Evolutionary conservation across 2,888 invertebrate genomes (phyloP), one percentile per base, ranked within the genome.

Genomic region (Eristalis intricaria): DNA sequence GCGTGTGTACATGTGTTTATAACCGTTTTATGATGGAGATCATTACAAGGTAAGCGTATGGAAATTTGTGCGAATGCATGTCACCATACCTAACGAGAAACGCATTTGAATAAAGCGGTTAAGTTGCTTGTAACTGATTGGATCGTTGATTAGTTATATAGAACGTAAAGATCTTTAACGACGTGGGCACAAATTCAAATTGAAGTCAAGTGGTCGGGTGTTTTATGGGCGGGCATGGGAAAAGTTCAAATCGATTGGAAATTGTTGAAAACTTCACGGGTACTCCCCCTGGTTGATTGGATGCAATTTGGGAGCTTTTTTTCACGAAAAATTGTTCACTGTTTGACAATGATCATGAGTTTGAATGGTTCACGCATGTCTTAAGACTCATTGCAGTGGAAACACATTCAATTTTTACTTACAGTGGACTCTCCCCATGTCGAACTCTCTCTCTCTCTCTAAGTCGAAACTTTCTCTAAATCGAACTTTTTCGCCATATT

Each of bases 1-100:
- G 50, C 29, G 13, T 69, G 29, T 10, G 29, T 68, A 50, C 56
- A 69, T 69, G 56, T 50, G 50, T 50, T 68, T 68, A 68, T n/a
- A 43, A 26, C 43, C 29, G 50, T 50, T 68, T 68, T 68, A 68
- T n/a, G 50, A 68, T 19, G n/a, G 50, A 19, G 50, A 50, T 50
- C 50, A 50, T 50, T 50, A 50, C 50, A 50, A 50, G 50, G 50
- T 50, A 19, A 50, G 19, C 50, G 50, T 50, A 50, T 50, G 50
- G 50, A 50, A 50, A 50, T 50, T 50, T 50, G 50, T 50, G 50
- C 50, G 50, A 50, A 50, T 50, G 50, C 50, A 50, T 50, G 50
- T 19, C 50, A 50, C 19, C 50, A 19, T 7, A 19, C 50, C 50
- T 50, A 50, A 50, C 50, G 19, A 50, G 50, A 8, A 50, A 19